Conservation (phyloP, 1,140 invertebrate species). For the Panulirus ornatus region DNA sequence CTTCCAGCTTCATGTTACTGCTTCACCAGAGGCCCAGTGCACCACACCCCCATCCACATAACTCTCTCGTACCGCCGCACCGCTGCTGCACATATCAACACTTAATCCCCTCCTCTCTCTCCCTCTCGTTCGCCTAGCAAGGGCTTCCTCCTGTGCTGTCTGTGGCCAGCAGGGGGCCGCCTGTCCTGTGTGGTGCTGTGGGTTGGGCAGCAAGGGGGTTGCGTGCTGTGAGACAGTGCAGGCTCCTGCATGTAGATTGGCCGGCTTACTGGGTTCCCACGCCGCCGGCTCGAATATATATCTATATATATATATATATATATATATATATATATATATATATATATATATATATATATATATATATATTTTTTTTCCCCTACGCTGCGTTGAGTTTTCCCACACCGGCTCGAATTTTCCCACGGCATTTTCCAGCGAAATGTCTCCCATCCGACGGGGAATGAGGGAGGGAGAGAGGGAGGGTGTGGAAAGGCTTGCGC, state of each 20-base stretch:
- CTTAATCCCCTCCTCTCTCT: neutral
- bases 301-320: too few relatives aligned
- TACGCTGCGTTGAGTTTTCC: neutral
- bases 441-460: too few relatives aligned
- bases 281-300: neutral
- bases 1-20: neutral
- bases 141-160: neutral
- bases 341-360: too few relatives aligned
- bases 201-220: neutral
- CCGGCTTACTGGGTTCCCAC: neutral
- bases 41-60: too few relatives aligned
- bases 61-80: too few relatives aligned
- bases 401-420: constrained; percentile 9
- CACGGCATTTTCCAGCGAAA: too few relatives aligned
- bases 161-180: neutral
- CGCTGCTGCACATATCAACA: too few relatives aligned
- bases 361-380: too few relatives aligned
- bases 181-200: neutral
- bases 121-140: neutral
- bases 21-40: neutral
- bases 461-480: too few relatives aligned
- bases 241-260: neutral
- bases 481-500: neutral
- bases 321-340: too few relatives aligned
- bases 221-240: neutral